Conservation (phyloP, 2,888 invertebrate genomes). For the Acronicta psi region DNA sequence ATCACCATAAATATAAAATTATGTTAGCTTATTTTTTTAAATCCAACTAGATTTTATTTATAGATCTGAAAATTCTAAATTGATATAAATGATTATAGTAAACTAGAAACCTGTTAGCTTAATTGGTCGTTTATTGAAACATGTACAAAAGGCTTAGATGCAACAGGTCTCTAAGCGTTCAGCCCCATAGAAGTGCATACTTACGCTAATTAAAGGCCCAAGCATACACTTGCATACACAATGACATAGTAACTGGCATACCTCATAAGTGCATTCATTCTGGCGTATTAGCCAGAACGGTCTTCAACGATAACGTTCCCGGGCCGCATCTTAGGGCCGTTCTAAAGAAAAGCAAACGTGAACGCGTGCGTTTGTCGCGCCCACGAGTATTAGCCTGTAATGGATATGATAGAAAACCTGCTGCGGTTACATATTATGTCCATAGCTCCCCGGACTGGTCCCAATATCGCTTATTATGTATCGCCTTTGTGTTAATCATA, state of each 20-base stretch:
- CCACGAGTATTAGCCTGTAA: constrained; percentile 72
- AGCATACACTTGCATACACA: constrained; percentile 42
- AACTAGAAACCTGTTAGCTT: constrained; percentile 17
- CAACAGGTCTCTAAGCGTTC: constrained; percentile 18
- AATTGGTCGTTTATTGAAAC: constrained; percentile 27
- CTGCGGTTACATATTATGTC: constrained; percentile 78
- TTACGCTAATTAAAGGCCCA: constrained; percentile 43
- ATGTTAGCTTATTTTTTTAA: not conserved
- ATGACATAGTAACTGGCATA: constrained; percentile 34
- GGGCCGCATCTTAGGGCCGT: constrained; percentile 21
- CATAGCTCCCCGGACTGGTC: constrained; percentile 83
- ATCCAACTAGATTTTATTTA: constrained; percentile 4
- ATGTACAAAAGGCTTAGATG: constrained; percentile 29
- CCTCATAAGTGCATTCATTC: constrained; percentile 26
- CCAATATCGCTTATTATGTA: constrained; percentile 87
- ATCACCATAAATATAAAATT: no score
- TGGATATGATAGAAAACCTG: constrained; percentile 80
- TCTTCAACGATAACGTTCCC: constrained; percentile 29
- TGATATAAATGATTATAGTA: not conserved
- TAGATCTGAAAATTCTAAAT: not conserved
- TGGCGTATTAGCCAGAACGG: constrained; percentile 29
- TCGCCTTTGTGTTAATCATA: constrained; percentile 88
- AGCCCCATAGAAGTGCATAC: constrained; percentile 33
- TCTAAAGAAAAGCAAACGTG: constrained; percentile 56
- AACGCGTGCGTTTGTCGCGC: constrained; percentile 69